Percentiles rank a stretch among this genome's conserved stretches.
These are phyloP conservation scores for Gobio occitaniae DNA, from an alignment of 2,797 vertebrate species.

Conservation along the genomic window DNA sequence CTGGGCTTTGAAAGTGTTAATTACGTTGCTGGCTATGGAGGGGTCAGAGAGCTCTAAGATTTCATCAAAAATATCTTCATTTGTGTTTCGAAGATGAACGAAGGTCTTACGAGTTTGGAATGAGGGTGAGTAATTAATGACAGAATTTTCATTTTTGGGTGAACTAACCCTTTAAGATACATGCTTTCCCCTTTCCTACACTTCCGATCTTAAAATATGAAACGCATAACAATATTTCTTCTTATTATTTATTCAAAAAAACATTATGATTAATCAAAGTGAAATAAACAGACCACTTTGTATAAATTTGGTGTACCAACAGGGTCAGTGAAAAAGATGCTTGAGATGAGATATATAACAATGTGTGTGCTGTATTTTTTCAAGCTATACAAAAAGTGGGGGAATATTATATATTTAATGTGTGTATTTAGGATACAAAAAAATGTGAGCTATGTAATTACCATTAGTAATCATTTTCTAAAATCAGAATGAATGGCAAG, in stretches of 20 bases:
- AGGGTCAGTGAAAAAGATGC: not conserved
- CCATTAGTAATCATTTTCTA: not conserved
- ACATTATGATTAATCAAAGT: not conserved
- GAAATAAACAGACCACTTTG: not conserved
- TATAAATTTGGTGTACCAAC: not conserved
- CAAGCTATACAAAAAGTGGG: not conserved
- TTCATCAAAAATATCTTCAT: no score
- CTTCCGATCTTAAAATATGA: not conserved
- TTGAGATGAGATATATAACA: not conserved
- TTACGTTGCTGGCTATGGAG: no score
- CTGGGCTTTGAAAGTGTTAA: no score
- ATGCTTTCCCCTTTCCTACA: not conserved
- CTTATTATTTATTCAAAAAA: not conserved
- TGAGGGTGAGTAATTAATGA: no score
- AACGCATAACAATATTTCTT: not conserved
- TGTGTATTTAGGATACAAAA: not conserved
- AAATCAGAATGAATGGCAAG: not conserved
- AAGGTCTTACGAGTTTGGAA: no score
- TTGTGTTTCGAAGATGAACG: no score
- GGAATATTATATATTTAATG: not conserved
- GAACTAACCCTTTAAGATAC: no score
- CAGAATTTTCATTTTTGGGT: no score
- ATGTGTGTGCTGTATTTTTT: not conserved
- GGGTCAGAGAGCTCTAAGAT: no score
- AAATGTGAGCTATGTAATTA: no score